phyloP scores from a whole-genome alignment of 1,140 invertebrate genomes.

The Oscheius sp. region DNA sequence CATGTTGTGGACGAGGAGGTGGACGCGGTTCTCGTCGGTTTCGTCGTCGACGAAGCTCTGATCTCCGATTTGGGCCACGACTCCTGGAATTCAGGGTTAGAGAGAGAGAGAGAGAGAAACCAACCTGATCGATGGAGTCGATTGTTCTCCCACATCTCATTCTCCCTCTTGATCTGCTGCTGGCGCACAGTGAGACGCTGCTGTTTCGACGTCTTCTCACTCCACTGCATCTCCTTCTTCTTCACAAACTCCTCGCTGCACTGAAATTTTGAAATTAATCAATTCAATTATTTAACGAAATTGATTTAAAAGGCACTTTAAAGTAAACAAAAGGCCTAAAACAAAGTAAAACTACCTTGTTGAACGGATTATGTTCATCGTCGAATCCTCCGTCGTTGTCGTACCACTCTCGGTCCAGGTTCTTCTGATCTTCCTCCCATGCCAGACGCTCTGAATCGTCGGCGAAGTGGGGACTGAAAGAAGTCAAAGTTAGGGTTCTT shows the following conservation, averaged over 20 bases:
- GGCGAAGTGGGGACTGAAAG: slow-evolving; percentile 40
- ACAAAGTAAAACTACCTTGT: slow-evolving; percentile 47
- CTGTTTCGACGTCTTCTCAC: slow-evolving; percentile 54
- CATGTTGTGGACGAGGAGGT: slow-evolving; percentile 94
- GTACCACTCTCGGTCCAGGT: slow-evolving; percentile 94
- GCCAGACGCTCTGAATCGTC: slow-evolving; percentile 72
- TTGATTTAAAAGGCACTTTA: not conserved
- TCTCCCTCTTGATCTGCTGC: slow-evolving; percentile 70
- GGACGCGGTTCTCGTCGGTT: slow-evolving; percentile 81
- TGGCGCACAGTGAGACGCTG: slow-evolving; percentile 56
- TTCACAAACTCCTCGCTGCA: slow-evolving; percentile 69
- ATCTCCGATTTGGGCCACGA: slow-evolving; percentile 86
- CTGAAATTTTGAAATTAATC: slow-evolving; percentile 58
- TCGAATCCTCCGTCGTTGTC: slow-evolving; percentile 88
- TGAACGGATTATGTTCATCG: slow-evolving; percentile 87
- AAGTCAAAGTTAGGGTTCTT: not conserved
- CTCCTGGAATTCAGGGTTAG: slow-evolving; percentile 65
- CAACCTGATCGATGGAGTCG: slow-evolving; percentile 71
- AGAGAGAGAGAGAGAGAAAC: slow-evolving; percentile 3
- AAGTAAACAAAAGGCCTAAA: too few relatives aligned
- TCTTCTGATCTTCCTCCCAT: slow-evolving; percentile 89
- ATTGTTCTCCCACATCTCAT: slow-evolving; percentile 97
- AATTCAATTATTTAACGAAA: not conserved
- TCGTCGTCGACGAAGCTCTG: slow-evolving; percentile 65
- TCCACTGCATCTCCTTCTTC: slow-evolving; percentile 54